Evolutionary conservation across 2,797 vertebrate species (phyloP), one percentile per base, ranked within the genome.

Genomic region (Austrolebias charrua): DNA sequence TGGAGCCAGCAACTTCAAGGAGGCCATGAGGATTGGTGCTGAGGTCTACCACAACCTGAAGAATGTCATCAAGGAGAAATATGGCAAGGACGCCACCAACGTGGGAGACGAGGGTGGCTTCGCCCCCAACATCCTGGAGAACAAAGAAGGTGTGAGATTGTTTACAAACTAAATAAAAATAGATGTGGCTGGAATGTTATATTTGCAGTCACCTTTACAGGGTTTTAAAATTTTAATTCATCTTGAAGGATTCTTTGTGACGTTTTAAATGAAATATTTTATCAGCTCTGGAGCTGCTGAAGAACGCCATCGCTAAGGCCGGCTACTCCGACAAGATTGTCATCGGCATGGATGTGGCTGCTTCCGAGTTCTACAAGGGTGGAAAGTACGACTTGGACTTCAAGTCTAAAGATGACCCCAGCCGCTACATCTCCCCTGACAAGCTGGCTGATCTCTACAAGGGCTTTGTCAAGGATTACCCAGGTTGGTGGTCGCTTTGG

Each of bases 31-130:
- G 46, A 94, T 98, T 0, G 98, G 97, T 3, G 96, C 96, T 0
- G 98, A 99, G 82, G 96, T 99, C 29, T 99, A 99, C 85, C 98
- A 99, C 92, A 98, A 96, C 83, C 92, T 99, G 63, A 99, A 98
- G 93, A 96, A 94, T 0, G 98, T 98, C 61, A 99, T 99, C 92
- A 99, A 99, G 92, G 91, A 96, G 86, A 99, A 99, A 63, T 99
- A 99, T 0, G 97, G 98, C 65, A 91, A 98, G 69, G 98, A 99
- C 3, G 98, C 98, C 42, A 99, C 97, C 78, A 99, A 98, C 0
- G 97, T 99, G 16, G 98, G 97, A 0, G 97, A 99, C 0, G 98
- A 99, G 80, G 98, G 98, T 1, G 97, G 97, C 53, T 99, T 99
- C 1, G 98, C 98, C 5, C 97, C 98, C 20, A 99, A 99, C 89